phyloP scores from a whole-genome alignment of 2,888 invertebrate species.

The Vandiemenella viatica region DNA sequence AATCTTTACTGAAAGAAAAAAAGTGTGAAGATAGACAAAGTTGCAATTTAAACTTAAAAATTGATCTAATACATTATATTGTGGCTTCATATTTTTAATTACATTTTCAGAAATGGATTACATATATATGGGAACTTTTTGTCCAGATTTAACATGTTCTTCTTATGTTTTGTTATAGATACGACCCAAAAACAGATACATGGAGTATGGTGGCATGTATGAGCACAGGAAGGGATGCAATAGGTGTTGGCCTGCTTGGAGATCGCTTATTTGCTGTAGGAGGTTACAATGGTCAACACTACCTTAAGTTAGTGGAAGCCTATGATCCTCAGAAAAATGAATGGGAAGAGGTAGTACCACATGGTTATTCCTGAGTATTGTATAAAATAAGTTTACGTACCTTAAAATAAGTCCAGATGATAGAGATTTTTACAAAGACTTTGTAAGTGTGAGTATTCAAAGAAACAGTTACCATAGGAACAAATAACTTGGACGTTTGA shows the following conservation, averaged over 20 bases:
- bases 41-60: too few species aligned
- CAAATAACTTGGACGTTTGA: too few species aligned
- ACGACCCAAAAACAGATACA: constrained; percentile 56
- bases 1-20: too few species aligned
- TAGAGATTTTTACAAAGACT: neutral
- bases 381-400: neutral
- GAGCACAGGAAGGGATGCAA: constrained; percentile 71
- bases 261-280: constrained; percentile 70
- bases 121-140: neutral
- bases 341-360: constrained; percentile 52
- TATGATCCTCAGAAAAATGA: constrained; percentile 73
- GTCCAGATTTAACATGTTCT: too few species aligned
- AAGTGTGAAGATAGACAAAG: too few species aligned
- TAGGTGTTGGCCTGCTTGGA: constrained; percentile 74
- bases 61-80: neutral
- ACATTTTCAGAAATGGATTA: neutral
- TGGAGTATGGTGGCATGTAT: constrained; percentile 79
- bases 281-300: constrained; percentile 83
- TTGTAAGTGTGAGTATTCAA: neutral
- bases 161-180: too few species aligned
- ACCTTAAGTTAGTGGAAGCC: constrained; percentile 72
- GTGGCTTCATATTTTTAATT: neutral
- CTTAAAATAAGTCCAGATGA: neutral
- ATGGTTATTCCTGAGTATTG: too few species aligned
- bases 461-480: neutral